Base-by-base conservation (phyloP, 1,140 invertebrate species). In the Drosophila mojavensis region DNA sequence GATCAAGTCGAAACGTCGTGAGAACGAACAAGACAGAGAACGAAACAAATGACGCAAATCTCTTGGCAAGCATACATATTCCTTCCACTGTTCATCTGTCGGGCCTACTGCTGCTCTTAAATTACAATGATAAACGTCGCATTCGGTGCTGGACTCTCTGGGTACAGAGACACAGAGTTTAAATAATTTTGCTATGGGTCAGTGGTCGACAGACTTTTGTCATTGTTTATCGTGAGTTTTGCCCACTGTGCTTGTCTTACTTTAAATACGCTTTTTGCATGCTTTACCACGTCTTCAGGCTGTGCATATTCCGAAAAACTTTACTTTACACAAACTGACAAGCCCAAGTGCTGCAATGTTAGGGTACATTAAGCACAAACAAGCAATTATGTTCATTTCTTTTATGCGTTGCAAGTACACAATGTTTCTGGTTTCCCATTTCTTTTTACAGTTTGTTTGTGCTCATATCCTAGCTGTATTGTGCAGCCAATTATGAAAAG, bases 331-430 rank as follows among this genome's bases (percentile, higher is more conserved):
- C 36, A 15, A 41, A 48, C 69, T 64, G 74, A 68, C 65, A 82
- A 61, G 26, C 66, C 60, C 58, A 65, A 84, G 26, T 59, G 70
- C 66, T 75, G 61, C 76, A 61, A 59, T 64, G 58, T 48, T 43
- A 66, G 65, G 79, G 70, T 56, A 82, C 83, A 77, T 88, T 79
- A 82, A 63, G 58, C 68, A 73, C 79, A 82, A 74, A 79, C 79
- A 88, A 76, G 79, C 83, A 79, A 83, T 86, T 79, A 82, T 88
- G 70, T 69, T 79, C 47, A 62, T 72, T 78, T 70, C 47, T 62
- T 66, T 69, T 62, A 69, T 69, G 66, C 56, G 48, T 59, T 47
- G 3, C n/a, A 26, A 60, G 30, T 36, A 54, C 58, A 62, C 20
- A 33, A 36, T 47, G 36, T 36, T 43, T 13, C 48, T 60, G 41